A percentile compares a stretch with the other conserved stretches of the same genome.
Evolutionary conservation across 2,888 invertebrate species (phyloP).

Genomic region (Pecten maximus): DNA sequence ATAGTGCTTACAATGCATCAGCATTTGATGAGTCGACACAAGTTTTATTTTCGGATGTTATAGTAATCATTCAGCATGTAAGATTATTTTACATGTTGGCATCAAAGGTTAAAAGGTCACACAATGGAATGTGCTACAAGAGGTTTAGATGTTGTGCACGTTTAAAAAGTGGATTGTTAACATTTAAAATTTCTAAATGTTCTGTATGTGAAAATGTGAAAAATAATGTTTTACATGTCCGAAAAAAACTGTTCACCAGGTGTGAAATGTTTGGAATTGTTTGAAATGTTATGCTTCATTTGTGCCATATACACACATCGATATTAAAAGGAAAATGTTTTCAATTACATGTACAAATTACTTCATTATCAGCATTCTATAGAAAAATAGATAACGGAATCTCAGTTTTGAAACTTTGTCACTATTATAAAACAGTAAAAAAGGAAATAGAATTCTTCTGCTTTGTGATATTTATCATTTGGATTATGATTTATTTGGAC

Average conservation of each 20-base stretch:
- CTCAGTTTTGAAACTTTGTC: neutral
- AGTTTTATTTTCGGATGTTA: neutral
- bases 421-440: neutral
- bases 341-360: neutral
- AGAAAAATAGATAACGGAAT: neutral
- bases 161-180: neutral
- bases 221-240: neutral
- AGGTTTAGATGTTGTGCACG: neutral
- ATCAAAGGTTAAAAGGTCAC: neutral
- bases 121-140: neutral
- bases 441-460: neutral
- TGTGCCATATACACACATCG: conserved; percentile 19
- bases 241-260: neutral
- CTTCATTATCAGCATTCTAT: neutral
- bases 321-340: neutral
- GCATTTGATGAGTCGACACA: neutral
- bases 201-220: neutral
- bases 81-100: neutral
- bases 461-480: neutral
- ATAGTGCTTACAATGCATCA: neutral
- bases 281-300: conserved; percentile 40
- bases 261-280: neutral
- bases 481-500: neutral
- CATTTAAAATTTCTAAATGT: neutral
- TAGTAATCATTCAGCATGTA: neutral